Percentiles rank a stretch among this genome's conserved stretches.
These are phyloP conservation scores for Hassar affinis DNA, from an alignment of 2,113 vertebrate species.

Conservation along the genomic window DNA sequence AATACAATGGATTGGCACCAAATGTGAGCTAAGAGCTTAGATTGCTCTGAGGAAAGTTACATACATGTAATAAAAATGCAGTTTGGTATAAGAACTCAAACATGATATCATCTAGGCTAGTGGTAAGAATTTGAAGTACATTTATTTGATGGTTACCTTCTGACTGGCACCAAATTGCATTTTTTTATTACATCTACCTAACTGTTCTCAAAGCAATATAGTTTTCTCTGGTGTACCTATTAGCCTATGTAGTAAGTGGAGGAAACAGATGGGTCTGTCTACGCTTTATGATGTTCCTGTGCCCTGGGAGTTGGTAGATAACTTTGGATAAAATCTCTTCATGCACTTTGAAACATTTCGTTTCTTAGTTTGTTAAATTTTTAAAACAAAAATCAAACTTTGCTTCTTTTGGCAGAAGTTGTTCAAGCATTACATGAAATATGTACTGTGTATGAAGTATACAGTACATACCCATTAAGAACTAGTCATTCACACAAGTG, in stretches of 20 bases:
- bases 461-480: neutral
- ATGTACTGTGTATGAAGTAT: neutral
- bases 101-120: neutral
- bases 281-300: conserved; percentile 18
- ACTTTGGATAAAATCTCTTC: neutral
- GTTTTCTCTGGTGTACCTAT: conserved; percentile 20
- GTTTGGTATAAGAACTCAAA: neutral
- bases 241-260: conserved; percentile 7
- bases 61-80: neutral
- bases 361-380: neutral
- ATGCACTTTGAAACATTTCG: neutral
- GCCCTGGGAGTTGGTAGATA: conserved; percentile 6
- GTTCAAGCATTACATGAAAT: neutral
- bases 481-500: neutral
- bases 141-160: neutral
- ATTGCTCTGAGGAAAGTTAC: neutral
- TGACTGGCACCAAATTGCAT: neutral
- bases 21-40: neutral
- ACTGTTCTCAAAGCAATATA: conserved; percentile 10
- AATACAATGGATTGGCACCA: neutral
- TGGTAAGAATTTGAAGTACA: neutral
- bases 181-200: conserved; percentile 12
- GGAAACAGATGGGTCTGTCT: conserved; percentile 10
- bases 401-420: neutral
- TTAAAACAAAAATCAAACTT: neutral